Evolutionary conservation across 2,888 invertebrate species (phyloP), one percentile per base, ranked within the genome.

Genomic region (Spilarctia lutea): DNA sequence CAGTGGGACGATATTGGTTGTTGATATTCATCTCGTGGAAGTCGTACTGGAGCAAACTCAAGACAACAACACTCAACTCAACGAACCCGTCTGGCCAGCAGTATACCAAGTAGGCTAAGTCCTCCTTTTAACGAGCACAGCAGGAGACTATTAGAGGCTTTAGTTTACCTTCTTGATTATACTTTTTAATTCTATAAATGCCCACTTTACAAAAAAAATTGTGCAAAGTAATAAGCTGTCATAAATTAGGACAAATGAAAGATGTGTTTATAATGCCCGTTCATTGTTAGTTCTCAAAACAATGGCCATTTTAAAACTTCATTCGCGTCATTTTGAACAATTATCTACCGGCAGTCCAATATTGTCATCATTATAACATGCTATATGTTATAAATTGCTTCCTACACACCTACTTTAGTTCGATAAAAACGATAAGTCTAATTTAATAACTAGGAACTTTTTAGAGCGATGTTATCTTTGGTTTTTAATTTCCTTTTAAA

Each of bases 371-470:
- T 63, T 68, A 11, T 20, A 24, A 69, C 75, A 71, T 45, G 72
- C 66, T 24, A 70, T 52, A 13, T 76, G 77, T 30, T 74, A 45
- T 75, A 70, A 39, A 73, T 74, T 39, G 45, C 77, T 83, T 84
- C 84, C 84, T 84, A 68, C 66, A 75, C 73, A 42, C 27, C 60
- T 60, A 27, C 71, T 77, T 65, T 24, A 74, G 35, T 45, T 33
- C 74, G 66, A 83, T 85, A 76, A 73, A 73, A 70, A 13, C 74
- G 75, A 81, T 79, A 78, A 75, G 71, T 78, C 72, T 77, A 80
- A 78, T 77, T 78, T 83, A 83, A 83, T 83, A 79, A 75, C 77
- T 77, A 81, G 85, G 83, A 85, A 81, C 73, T 81, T 67, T 48
- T 60, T 68, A 6, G 16, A 27, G 8, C 65, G 72, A 78, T 63